Evolutionary conservation across 1,140 invertebrate genomes (phyloP).

Genomic region (Trinorchestia longiramus): DNA sequence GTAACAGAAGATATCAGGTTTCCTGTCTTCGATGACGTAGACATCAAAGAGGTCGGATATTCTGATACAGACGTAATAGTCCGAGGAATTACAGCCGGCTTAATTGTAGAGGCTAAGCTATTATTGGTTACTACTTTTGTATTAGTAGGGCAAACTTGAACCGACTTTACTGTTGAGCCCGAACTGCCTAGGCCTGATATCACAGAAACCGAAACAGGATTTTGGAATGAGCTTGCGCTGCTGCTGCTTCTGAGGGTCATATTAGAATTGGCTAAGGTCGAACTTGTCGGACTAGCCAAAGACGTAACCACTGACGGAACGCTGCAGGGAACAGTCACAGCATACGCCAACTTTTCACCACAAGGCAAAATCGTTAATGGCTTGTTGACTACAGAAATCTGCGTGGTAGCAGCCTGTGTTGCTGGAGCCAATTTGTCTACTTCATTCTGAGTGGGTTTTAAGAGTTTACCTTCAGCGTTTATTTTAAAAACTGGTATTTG

Average conservation of each 20-base stretch:
- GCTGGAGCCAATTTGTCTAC: neutral
- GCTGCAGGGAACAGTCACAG: neutral
- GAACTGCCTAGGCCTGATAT: neutral
- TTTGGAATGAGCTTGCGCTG: neutral
- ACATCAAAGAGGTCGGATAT: neutral
- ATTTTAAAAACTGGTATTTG: neutral
- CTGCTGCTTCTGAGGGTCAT: neutral
- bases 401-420: neutral
- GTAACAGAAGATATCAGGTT: neutral
- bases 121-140: neutral
- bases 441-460: neutral
- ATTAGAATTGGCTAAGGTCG: slow-evolving; percentile 7
- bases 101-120: neutral
- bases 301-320: neutral
- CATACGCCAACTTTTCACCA: neutral
- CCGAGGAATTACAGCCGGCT: neutral
- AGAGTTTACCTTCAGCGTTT: neutral
- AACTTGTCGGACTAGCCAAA: neutral
- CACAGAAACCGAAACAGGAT: neutral
- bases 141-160: neutral
- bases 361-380: neutral
- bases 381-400: neutral
- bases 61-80: neutral
- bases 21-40: neutral
- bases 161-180: neutral